Base-by-base conservation (phyloP, 1,140 invertebrate species). In the Atta colombica region DNA sequence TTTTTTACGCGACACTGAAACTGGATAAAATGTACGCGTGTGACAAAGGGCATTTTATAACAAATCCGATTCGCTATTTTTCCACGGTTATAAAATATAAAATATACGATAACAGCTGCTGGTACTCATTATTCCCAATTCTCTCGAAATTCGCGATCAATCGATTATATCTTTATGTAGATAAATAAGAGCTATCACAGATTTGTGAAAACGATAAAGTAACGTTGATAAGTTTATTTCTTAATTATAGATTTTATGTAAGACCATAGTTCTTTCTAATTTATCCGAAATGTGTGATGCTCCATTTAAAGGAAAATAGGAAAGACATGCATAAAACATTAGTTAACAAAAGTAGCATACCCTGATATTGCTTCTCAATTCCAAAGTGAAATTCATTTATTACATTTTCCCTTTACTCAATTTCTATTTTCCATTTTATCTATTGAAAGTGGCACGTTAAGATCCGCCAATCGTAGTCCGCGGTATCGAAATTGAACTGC, bases 41-140 rank as follows among this genome's bases (percentile, higher is more conserved):
- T 16, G 58, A 84, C 55, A 84, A 84, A 75, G 69, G 39, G 5
- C 80, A 21, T 84, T 84, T 84, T 63, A 75, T 45, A 51, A 84
- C 39, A 75, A 84, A 74, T 74, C 55, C 55, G 69, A 18, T 51
- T 12, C 39, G 25, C 35, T 84, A 51, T 84, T 84, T 75, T 84
- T 84, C 39, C 55, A 49, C 69, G 39, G 55, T 75, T 84, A 75
- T 84, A 75, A 45, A 61, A 84, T 49, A 61, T 58, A 49, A 84
- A 51, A 84, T 75, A 45, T 51, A 61, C 51, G 68, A 74, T 84
- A 63, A 61, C 68, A 61, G 55, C 55, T 45, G 35, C 25, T 55
- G 68, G 25, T 31, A 35, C 25, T 60, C 18, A 58, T 75, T 84
- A 51, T 35, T 74, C 2, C 18, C 51, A 74, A 75, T 61, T 74